Conservation (phyloP, 2,888 invertebrate genomes). For the Endomychus coccineus region DNA sequence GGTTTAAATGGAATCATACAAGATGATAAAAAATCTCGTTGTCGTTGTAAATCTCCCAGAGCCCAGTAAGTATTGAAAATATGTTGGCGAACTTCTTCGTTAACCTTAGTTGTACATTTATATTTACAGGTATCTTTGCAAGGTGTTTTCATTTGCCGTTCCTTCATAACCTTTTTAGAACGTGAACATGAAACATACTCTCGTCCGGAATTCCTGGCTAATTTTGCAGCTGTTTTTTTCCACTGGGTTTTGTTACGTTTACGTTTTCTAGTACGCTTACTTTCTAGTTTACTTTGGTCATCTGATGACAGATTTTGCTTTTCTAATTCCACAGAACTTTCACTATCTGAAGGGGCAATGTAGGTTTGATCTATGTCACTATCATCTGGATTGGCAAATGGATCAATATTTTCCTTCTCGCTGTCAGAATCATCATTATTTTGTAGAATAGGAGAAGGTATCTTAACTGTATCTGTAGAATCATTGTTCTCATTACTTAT, state of each 20-base stretch:
- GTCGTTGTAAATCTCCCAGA: neutral
- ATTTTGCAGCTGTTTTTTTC: constrained; percentile 1
- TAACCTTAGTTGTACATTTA: constrained; percentile 20
- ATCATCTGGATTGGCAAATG: neutral
- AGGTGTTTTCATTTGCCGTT: constrained; percentile 14
- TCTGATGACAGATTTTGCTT: neutral
- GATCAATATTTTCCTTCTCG: too few relatives aligned
- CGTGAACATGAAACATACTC: constrained; percentile 5
- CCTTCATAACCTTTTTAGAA: constrained; percentile 16
- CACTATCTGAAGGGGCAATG: neutral
- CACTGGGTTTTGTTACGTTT: neutral
- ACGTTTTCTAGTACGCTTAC: neutral
- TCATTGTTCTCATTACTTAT: too few relatives aligned
- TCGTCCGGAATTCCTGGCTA: neutral
- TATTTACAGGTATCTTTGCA: constrained; percentile 22
- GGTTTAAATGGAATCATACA: neutral
- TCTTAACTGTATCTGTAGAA: too few relatives aligned
- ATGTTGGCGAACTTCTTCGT: constrained; percentile 16
- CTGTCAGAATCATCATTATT: too few relatives aligned
- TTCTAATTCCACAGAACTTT: neutral
- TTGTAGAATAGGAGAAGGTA: too few relatives aligned
- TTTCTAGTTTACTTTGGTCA: neutral
- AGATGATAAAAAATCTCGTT: constrained; percentile 1
- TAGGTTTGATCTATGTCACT: neutral
- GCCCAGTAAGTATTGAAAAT: too few relatives aligned